Evolutionary conservation across 2,113 vertebrate genomes (phyloP).

Genomic region (Recurvirostra avosetta): DNA sequence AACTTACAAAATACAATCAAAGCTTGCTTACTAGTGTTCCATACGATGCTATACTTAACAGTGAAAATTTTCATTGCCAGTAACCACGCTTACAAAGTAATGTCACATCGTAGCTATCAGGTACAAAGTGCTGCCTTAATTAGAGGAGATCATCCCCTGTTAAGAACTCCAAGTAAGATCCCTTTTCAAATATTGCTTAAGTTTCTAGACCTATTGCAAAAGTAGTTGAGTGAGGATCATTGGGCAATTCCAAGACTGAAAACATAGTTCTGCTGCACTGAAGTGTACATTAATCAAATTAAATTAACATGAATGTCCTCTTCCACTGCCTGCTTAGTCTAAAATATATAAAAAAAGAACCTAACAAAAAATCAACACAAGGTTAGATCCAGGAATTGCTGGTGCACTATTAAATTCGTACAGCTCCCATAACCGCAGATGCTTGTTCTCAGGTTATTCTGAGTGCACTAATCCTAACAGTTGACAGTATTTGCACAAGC

Average conservation of each 20-base stretch:
- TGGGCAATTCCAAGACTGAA: neutral
- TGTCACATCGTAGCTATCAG: neutral
- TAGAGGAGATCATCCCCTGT: fast-evolving
- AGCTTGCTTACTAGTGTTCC: neutral
- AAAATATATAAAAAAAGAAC: neutral
- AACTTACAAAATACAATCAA: neutral
- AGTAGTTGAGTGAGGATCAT: neutral
- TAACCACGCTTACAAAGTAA: neutral
- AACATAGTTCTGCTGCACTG: neutral
- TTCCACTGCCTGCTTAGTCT: neutral
- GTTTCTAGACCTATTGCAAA: neutral
- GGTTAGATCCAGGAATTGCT: neutral
- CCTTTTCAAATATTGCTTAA: neutral
- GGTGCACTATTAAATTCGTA: neutral
- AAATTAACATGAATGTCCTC: neutral
- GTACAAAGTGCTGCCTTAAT: neutral
- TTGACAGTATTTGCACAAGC: neutral
- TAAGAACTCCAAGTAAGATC: neutral
- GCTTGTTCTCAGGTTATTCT: neutral
- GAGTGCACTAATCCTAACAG: neutral
- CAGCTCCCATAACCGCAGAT: neutral
- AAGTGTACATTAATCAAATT: neutral
- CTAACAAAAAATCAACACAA: neutral
- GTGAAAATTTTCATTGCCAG: neutral
- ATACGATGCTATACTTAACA: neutral